These are phyloP conservation scores for Drosophila robusta DNA, from an alignment of 2,888 invertebrate species.

Conservation along the genomic window DNA sequence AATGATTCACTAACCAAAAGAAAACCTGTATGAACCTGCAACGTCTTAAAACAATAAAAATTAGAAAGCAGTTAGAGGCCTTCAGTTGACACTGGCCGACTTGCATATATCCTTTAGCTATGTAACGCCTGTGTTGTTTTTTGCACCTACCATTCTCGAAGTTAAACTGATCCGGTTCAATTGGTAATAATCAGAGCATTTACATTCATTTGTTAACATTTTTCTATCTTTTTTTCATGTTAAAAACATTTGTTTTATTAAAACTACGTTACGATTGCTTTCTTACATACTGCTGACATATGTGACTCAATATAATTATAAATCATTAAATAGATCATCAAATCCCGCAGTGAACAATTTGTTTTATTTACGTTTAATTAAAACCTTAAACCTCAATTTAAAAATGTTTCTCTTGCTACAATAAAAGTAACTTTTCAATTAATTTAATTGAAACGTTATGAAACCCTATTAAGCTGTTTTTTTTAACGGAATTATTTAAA, in stretches of 20 bases:
- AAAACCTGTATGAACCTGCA: constrained; percentile 1
- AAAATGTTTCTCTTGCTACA: constrained; percentile 19
- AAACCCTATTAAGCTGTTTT: too few species aligned
- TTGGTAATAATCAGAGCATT: too few species aligned
- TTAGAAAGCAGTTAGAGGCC: constrained; percentile 3
- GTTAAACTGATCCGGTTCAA: too few species aligned
- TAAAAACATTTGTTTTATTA: too few species aligned
- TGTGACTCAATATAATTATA: constrained; percentile 13
- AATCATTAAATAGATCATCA: constrained; percentile 36
- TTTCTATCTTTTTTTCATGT: too few species aligned
- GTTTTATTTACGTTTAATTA: constrained; percentile 63
- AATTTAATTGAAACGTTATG: constrained; percentile 8
- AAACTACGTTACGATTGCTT: background rate
- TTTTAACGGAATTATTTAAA: background rate
- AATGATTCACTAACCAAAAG: constrained; percentile 8
- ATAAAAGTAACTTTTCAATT: constrained; percentile 29
- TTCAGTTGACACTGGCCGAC: background rate
- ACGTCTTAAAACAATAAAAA: constrained; percentile 5
- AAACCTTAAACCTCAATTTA: constrained; percentile 33
- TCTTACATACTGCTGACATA: background rate
- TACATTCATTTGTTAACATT: too few species aligned
- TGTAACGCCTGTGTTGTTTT: too few species aligned
- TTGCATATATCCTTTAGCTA: background rate
- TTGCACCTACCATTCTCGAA: too few species aligned
- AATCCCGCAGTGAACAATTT: constrained; percentile 49